Percentiles rank a stretch among this genome's conserved stretches.
Conservation (phyloP, 2,888 invertebrate species). For the Neria commutata region DNA sequence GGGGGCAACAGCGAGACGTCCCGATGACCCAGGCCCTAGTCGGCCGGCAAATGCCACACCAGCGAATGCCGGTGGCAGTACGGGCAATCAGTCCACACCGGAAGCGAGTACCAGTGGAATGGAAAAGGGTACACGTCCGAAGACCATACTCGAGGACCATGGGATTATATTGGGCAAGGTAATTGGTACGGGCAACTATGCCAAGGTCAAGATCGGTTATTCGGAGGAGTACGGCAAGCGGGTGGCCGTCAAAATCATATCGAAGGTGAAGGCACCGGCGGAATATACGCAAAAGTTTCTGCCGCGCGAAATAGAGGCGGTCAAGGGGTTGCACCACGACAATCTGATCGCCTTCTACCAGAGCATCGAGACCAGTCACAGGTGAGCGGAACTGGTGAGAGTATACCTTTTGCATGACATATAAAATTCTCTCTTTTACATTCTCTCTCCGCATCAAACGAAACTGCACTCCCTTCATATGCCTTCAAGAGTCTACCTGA, state of each 20-base stretch:
- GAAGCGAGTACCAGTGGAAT: neutral
- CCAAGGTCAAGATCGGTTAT: slow-evolving; percentile 79
- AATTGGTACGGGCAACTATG: slow-evolving; percentile 83
- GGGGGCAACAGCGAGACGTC: too few relatives aligned
- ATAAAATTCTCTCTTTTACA: neutral
- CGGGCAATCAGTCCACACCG: too few relatives aligned
- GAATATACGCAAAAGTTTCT: slow-evolving; percentile 81
- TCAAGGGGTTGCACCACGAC: slow-evolving; percentile 79
- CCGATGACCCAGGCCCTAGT: too few relatives aligned
- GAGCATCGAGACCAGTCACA: slow-evolving; percentile 84
- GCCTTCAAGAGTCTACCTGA: slow-evolving; percentile 73
- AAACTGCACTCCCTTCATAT: neutral
- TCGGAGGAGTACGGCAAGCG: slow-evolving; percentile 75
- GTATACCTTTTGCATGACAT: neutral
- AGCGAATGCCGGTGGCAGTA: neutral
- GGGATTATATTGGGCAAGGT: slow-evolving; percentile 77
- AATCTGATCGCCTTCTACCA: slow-evolving; percentile 81
- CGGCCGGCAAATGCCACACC: too few relatives aligned
- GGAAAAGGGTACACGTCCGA: slow-evolving; percentile 36
- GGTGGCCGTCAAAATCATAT: slow-evolving; percentile 84
- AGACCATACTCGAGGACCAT: slow-evolving; percentile 77
- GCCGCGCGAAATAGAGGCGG: slow-evolving; percentile 82
- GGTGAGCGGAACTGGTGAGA: slow-evolving; percentile 63
- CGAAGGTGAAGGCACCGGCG: slow-evolving; percentile 80
- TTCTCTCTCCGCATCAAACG: neutral